These are phyloP conservation scores for Corynorhinus townsendii DNA, from an alignment of 2,113 vertebrate genomes.

Conservation along the genomic window DNA sequence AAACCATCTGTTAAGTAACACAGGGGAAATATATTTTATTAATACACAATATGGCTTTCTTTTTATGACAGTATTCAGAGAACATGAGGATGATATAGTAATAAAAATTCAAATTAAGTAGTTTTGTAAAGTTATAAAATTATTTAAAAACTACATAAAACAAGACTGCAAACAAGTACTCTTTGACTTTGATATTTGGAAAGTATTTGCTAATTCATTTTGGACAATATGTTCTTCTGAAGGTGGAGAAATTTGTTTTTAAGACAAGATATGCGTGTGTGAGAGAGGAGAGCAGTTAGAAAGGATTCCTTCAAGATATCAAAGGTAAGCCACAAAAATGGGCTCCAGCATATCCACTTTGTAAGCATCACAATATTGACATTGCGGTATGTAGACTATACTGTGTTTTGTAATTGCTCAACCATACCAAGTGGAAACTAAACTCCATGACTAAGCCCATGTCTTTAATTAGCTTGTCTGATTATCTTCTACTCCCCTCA, in stretches of 20 bases:
- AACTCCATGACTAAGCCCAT: neutral
- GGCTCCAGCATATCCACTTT: too few relatives aligned
- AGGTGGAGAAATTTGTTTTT: neutral
- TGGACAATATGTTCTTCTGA: neutral
- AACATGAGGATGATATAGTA: neutral
- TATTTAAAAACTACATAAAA: neutral
- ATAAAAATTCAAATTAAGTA: constrained; percentile 31
- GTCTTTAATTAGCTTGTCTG: neutral
- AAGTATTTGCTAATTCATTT: neutral
- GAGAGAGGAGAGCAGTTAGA: neutral
- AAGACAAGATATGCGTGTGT: neutral
- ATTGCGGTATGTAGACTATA: neutral
- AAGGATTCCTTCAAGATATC: neutral
- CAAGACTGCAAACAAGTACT: neutral
- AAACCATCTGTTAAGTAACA: constrained; percentile 22
- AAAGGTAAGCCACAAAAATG: neutral
- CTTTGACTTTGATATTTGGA: neutral
- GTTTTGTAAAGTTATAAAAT: neutral
- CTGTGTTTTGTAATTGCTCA: neutral
- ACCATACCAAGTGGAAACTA: neutral
- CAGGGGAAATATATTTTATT: constrained; percentile 22
- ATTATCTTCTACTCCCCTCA: neutral
- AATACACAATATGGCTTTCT: neutral
- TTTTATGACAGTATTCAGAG: neutral
- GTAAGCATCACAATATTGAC: neutral